Conservation (phyloP, 2,113 vertebrate species). For the Anguilla rostrata region DNA sequence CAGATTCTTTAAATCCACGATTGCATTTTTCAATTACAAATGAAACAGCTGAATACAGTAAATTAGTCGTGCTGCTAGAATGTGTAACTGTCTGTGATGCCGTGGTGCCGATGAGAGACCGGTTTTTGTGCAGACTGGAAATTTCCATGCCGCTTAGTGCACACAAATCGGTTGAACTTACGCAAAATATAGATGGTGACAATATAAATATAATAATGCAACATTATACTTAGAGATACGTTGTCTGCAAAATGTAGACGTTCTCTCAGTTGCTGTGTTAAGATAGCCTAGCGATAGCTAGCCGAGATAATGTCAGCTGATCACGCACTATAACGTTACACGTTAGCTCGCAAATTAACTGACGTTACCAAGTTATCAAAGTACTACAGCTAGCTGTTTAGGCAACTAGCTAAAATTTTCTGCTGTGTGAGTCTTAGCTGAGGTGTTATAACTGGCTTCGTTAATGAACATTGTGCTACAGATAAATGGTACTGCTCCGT, state of each 20-base stretch:
- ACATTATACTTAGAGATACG: neutral
- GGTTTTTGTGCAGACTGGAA: conserved; percentile 7
- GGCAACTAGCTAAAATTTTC: neutral
- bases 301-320: neutral
- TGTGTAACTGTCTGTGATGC: neutral
- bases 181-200: neutral
- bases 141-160: neutral
- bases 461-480: too few species aligned
- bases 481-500: too few species aligned
- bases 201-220: neutral
- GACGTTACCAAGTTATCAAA: too few species aligned
- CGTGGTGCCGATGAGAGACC: neutral
- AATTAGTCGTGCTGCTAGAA: neutral
- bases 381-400: neutral
- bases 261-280: neutral
- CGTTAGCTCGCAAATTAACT: neutral
- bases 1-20: neutral
- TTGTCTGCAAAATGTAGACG: neutral
- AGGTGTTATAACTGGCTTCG: too few species aligned
- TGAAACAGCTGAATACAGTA: too few species aligned
- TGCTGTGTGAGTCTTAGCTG: too few species aligned
- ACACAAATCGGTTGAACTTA: neutral
- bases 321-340: neutral
- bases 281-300: neutral
- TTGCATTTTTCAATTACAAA: neutral